phyloP scores from a whole-genome alignment of 1,140 invertebrate genomes.

The Doryteuthis pealeii region DNA sequence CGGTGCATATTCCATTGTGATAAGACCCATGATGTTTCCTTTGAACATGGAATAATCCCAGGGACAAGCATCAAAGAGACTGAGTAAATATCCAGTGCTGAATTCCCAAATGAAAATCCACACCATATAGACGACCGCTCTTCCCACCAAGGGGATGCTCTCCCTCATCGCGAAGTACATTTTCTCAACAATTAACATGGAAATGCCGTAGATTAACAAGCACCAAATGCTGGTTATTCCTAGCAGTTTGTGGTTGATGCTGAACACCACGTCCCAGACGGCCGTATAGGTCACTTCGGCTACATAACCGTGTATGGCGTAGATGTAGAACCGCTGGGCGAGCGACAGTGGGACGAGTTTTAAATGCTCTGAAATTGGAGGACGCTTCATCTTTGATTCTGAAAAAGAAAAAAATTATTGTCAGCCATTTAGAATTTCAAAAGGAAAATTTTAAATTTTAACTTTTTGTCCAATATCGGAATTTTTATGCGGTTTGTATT shows the following conservation, averaged over 20 bases:
- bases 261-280: constrained; percentile 63
- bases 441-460: neutral
- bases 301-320: constrained; percentile 64
- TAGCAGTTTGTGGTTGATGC: constrained; percentile 61
- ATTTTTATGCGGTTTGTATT: neutral
- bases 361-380: neutral
- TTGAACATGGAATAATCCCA: constrained; percentile 64
- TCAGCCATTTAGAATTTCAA: neutral
- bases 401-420: neutral
- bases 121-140: constrained; percentile 61
- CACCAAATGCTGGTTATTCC: constrained; percentile 64
- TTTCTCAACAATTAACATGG: constrained; percentile 59
- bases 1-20: constrained; percentile 65
- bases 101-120: constrained; percentile 65
- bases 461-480: neutral
- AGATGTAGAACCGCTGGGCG: constrained; percentile 61
- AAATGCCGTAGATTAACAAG: constrained; percentile 62
- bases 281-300: constrained; percentile 65
- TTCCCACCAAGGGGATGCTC: constrained; percentile 53
- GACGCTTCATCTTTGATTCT: neutral
- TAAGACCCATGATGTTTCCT: constrained; percentile 63
- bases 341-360: constrained; percentile 28
- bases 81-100: constrained; percentile 60
- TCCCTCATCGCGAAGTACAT: constrained; percentile 53
- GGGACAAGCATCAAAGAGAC: constrained; percentile 63